A percentile compares a stretch with the other conserved stretches of the same genome.
These are phyloP conservation scores for Papilio xuthus DNA, from an alignment of 1,140 invertebrate genomes.

Conservation along the genomic window DNA sequence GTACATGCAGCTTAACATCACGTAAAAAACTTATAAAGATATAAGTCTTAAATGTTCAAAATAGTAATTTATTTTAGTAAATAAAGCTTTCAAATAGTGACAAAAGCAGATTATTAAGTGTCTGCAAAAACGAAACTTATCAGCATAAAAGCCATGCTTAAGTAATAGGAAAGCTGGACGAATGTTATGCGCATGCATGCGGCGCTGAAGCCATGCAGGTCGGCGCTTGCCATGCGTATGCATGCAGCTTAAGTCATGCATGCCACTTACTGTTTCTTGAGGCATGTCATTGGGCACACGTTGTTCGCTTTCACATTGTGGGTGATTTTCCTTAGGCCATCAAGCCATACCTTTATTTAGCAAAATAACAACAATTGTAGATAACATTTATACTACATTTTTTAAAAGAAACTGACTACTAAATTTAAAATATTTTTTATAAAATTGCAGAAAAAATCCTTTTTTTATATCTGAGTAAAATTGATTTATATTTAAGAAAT, in stretches of 20 bases:
- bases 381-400: slow-evolving; percentile 18
- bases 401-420: background rate
- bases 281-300: slow-evolving; percentile 98
- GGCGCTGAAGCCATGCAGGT: background rate
- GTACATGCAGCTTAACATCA: slow-evolving; percentile 45
- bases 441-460: too few relatives aligned
- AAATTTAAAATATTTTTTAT: too few relatives aligned
- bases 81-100: background rate
- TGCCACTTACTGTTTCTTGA: slow-evolving; percentile 98
- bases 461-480: too few relatives aligned
- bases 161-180: too few relatives aligned
- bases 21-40: background rate
- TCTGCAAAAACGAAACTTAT: background rate
- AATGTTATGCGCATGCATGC: background rate
- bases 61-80: too few relatives aligned
- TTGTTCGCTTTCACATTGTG: slow-evolving; percentile 99
- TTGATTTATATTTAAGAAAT: background rate
- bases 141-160: slow-evolving; percentile 24
- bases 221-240: background rate
- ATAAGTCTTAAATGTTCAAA: too few relatives aligned
- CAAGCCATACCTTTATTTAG: slow-evolving; percentile 93
- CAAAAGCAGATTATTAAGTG: background rate
- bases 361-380: slow-evolving; percentile 39
- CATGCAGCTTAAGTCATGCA: slow-evolving; percentile 30
- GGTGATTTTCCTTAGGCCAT: slow-evolving; percentile 96